Conservation (phyloP, 2,113 vertebrate species). For the Phasianus colchicus region DNA sequence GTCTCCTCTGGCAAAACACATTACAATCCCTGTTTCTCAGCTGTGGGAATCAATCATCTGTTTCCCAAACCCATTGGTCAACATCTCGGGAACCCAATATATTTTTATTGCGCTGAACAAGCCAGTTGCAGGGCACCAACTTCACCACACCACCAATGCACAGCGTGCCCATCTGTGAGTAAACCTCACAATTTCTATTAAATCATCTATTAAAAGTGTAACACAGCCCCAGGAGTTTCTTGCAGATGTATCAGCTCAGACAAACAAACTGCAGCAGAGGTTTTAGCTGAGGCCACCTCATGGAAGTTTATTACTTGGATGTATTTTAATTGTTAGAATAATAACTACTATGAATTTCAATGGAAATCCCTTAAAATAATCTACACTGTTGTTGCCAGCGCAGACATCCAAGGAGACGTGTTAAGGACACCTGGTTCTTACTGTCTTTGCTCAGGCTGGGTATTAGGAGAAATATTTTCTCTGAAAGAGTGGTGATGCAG, state of each 20-base stretch:
- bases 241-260: neutral
- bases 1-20: slow-evolving; percentile 71
- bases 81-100: slow-evolving; percentile 74
- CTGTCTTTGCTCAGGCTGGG: neutral
- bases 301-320: neutral
- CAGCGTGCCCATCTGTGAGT: neutral
- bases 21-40: slow-evolving; percentile 77
- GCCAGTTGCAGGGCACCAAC: slow-evolving; percentile 44
- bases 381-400: neutral
- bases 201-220: neutral
- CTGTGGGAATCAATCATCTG: slow-evolving; percentile 84
- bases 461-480: too few species aligned
- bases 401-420: neutral
- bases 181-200: neutral
- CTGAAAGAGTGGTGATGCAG: too few species aligned
- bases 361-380: neutral
- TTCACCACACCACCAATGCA: slow-evolving; percentile 31
- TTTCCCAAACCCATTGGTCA: slow-evolving; percentile 79
- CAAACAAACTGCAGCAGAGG: neutral
- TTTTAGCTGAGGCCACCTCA: neutral
- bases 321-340: neutral
- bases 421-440: neutral
- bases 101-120: slow-evolving; percentile 75
- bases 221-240: neutral
- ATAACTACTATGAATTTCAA: neutral